phyloP scores from a whole-genome alignment of 2,113 vertebrate species.

The Calypte anna region DNA sequence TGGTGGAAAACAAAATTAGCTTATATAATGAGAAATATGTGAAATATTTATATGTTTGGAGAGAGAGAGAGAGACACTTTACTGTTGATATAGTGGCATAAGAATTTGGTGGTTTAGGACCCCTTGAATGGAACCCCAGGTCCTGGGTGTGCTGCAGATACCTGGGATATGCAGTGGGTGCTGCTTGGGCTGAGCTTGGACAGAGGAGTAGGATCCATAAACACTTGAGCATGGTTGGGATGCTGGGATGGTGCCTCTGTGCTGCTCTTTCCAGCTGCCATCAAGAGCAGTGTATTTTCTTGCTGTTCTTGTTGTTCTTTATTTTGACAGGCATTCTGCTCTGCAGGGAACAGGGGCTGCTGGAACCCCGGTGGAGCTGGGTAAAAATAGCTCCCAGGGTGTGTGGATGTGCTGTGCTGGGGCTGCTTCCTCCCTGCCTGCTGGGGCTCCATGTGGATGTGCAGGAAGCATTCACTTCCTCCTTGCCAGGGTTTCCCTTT shows the following conservation, averaged over 20 bases:
- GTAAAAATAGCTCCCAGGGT: neutral
- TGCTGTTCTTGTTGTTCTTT: neutral
- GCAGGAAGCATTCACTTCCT: neutral
- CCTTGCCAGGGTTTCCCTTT: neutral
- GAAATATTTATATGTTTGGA: neutral
- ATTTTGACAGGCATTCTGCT: neutral
- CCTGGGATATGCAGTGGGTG: too few species aligned
- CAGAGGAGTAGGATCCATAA: too few species aligned
- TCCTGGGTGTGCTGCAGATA: neutral
- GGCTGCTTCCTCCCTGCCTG: neutral
- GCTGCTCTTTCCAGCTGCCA: neutral
- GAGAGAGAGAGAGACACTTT: neutral
- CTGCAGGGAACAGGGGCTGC: neutral
- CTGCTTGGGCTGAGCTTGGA: neutral
- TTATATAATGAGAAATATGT: neutral
- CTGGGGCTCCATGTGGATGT: neutral
- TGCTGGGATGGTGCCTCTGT: fast-evolving
- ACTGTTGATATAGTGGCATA: neutral
- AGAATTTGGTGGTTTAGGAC: neutral
- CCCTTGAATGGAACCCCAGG: neutral
- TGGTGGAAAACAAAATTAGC: neutral
- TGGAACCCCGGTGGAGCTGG: neutral
- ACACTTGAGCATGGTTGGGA: fast-evolving
- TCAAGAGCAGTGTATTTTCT: neutral
- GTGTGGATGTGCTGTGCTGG: neutral